Conservation (phyloP, 2,113 vertebrate species). For the Podocnemis expansa region DNA sequence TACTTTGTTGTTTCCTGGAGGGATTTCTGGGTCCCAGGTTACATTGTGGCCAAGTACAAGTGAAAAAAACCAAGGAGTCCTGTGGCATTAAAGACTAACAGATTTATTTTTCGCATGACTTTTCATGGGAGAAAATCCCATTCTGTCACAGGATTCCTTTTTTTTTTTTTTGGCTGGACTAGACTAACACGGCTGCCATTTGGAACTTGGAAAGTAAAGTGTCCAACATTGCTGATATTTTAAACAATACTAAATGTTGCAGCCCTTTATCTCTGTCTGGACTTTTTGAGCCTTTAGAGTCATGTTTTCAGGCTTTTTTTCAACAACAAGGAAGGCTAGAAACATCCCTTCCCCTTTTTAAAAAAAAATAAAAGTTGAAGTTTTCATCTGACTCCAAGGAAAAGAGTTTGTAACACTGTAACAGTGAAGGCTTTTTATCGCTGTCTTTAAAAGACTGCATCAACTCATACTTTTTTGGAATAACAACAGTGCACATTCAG, state of each 20-base stretch:
- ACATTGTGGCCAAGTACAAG: background rate
- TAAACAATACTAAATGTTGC: accelerated
- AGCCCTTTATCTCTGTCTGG: background rate
- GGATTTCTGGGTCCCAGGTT: background rate
- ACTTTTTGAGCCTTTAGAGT: background rate
- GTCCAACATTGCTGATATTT: background rate
- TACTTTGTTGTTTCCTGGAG: accelerated
- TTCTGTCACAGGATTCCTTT: too few species aligned
- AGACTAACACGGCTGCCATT: too few species aligned
- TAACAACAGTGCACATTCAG: background rate
- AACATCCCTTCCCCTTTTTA: background rate
- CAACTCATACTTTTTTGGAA: background rate
- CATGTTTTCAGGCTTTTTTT: background rate
- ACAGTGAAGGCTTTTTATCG: background rate
- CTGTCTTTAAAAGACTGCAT: background rate
- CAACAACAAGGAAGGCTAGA: background rate
- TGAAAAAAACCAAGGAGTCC: too few species aligned
- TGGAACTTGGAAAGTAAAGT: too few species aligned
- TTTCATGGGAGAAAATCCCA: too few species aligned
- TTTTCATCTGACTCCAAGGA: background rate
- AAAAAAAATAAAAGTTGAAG: background rate
- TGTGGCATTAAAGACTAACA: too few species aligned
- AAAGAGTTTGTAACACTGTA: background rate
- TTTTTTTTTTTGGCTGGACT: too few species aligned
- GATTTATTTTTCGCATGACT: too few species aligned